Evolutionary conservation across 2,797 vertebrate species (phyloP).

Genomic region (Platalea minor): DNA sequence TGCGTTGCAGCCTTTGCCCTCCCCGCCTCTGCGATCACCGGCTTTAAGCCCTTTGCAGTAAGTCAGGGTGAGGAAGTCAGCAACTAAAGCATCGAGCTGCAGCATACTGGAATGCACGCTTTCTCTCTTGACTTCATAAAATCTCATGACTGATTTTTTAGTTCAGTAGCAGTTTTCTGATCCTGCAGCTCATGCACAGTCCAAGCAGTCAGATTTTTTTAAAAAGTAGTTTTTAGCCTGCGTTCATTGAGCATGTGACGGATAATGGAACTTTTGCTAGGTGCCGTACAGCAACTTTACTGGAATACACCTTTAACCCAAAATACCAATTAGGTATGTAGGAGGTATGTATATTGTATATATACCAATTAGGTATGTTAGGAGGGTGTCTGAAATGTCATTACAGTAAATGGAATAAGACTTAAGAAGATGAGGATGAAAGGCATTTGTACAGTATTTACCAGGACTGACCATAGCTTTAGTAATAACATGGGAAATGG

Average conservation of each 20-base stretch:
- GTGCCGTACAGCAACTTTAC: not conserved
- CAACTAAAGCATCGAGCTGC: not conserved
- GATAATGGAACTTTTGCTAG: not conserved
- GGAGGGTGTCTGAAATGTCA: not conserved
- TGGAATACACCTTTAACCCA: not conserved
- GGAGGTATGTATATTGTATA: too few relatives aligned
- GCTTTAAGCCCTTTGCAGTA: not conserved
- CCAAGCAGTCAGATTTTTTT: not conserved
- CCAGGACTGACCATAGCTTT: not conserved
- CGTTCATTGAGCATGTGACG: not conserved
- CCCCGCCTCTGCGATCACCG: fast-evolving
- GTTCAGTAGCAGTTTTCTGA: not conserved
- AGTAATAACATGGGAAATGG: not conserved
- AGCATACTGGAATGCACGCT: not conserved
- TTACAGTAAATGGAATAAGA: not conserved
- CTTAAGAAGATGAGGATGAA: not conserved
- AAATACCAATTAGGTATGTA: not conserved
- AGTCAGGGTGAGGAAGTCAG: not conserved
- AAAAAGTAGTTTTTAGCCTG: not conserved
- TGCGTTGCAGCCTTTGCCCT: not conserved
- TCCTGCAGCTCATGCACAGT: not conserved
- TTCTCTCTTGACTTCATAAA: not conserved
- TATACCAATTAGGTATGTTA: not conserved
- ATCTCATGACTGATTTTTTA: not conserved
- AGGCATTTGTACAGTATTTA: not conserved